Percentiles rank a stretch among this genome's conserved stretches.
These are phyloP conservation scores for Sarcophaga caerulescens DNA, from an alignment of 2,888 invertebrate genomes.

Conservation along the genomic window DNA sequence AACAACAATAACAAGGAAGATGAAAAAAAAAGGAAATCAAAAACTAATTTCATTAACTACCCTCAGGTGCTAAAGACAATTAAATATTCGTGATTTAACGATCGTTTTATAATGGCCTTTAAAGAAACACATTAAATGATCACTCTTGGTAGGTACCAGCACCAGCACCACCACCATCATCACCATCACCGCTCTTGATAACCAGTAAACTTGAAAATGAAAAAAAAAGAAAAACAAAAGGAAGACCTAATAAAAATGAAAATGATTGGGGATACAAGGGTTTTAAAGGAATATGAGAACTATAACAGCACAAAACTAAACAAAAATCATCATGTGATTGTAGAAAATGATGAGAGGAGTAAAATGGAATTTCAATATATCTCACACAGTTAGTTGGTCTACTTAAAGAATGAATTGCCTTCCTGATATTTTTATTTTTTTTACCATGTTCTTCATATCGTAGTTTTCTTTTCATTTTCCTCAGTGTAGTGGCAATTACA, in stretches of 20 bases:
- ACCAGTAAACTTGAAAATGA: constrained; percentile 49
- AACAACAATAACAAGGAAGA: neutral
- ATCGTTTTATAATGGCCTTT: constrained; percentile 78
- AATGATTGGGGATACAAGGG: constrained; percentile 29
- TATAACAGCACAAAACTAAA: constrained; percentile 29
- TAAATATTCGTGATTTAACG: constrained; percentile 82
- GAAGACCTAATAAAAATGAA: constrained; percentile 30
- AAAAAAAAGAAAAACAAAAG: constrained; percentile 48
- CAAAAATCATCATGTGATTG: constrained; percentile 67
- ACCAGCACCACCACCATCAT: no score
- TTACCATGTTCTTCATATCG: no score
- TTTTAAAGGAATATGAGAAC: constrained; percentile 20
- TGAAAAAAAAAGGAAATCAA: constrained; percentile 7
- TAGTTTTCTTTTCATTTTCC: no score
- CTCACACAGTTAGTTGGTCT: no score
- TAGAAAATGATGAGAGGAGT: constrained; percentile 57
- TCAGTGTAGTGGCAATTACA: neutral
- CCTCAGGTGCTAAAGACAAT: constrained; percentile 81
- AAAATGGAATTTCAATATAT: neutral
- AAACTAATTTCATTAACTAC: constrained; percentile 73
- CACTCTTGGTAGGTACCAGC: neutral
- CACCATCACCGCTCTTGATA: constrained; percentile 48
- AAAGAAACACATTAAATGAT: constrained; percentile 61
- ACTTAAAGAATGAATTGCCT: no score
- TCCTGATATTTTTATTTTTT: no score